phyloP scores from a whole-genome alignment of 2,113 vertebrate genomes.

The Oryzias javanicus region DNA sequence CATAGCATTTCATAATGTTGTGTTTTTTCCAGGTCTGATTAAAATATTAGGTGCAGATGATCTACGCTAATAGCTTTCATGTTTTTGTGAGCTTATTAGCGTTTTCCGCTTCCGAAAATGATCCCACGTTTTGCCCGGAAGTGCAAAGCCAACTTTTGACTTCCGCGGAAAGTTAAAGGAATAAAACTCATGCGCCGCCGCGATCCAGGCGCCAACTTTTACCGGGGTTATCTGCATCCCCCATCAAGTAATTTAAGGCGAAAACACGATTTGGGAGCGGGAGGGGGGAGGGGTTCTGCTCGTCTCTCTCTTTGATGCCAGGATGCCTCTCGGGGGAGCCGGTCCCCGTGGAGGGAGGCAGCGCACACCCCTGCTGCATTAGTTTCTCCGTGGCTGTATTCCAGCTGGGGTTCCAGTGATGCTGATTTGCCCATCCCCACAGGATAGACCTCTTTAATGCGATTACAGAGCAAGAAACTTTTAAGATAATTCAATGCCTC shows the following conservation, averaged over 20 bases:
- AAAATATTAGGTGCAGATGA: slow-evolving; percentile 32
- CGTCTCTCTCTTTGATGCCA: slow-evolving; percentile 38
- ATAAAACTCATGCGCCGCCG: slow-evolving; percentile 9
- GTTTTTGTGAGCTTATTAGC: slow-evolving; percentile 57
- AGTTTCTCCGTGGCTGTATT: slow-evolving; percentile 24
- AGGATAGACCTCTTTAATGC: slow-evolving; percentile 66
- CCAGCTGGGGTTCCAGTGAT: slow-evolving; percentile 36
- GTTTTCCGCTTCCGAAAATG: slow-evolving; percentile 2
- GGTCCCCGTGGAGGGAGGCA: slow-evolving; percentile 20
- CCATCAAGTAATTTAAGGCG: slow-evolving; percentile 38
- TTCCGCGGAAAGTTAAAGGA: slow-evolving; percentile 9
- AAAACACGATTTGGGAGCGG: slow-evolving; percentile 24
- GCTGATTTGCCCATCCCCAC: slow-evolving; percentile 54
- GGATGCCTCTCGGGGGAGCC: slow-evolving; percentile 43
- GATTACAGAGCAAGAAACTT: slow-evolving; percentile 72
- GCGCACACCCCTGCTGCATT: slow-evolving; percentile 30
- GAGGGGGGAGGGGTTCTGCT: slow-evolving; percentile 15
- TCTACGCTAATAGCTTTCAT: slow-evolving; percentile 43
- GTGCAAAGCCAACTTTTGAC: slow-evolving; percentile 11
- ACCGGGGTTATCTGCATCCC: slow-evolving; percentile 29
- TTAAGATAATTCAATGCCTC: slow-evolving; percentile 72
- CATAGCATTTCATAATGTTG: slow-evolving; percentile 53
- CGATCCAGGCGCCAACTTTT: neutral
- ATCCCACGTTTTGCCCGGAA: neutral
- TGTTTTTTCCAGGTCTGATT: slow-evolving; percentile 37